These are phyloP conservation scores for Octodon degus DNA, from an alignment of 2,113 vertebrate genomes.

Conservation along the genomic window DNA sequence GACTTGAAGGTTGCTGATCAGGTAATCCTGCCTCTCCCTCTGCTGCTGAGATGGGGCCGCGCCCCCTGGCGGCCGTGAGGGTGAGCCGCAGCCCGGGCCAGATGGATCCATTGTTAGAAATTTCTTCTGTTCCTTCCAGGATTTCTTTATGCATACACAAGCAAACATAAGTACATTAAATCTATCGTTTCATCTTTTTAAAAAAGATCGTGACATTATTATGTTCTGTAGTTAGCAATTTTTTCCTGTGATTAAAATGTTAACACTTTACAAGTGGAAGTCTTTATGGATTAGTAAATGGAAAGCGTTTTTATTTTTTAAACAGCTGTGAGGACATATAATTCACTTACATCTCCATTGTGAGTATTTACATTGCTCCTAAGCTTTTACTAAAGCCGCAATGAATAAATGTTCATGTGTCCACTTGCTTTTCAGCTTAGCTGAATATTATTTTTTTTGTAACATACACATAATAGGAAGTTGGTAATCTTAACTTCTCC, in stretches of 20 bases:
- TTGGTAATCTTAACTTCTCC: background rate
- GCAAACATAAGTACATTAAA: background rate
- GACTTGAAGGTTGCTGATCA: constrained; percentile 88
- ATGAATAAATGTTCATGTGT: background rate
- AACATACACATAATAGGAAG: background rate
- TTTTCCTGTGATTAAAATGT: background rate
- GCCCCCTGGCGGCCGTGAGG: background rate
- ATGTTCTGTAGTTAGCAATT: background rate
- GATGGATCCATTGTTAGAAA: background rate
- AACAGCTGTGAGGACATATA: background rate
- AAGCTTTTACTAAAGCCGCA: background rate
- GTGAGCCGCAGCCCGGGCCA: background rate
- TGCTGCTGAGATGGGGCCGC: background rate
- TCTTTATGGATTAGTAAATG: background rate
- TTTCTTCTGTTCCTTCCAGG: background rate
- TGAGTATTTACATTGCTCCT: background rate
- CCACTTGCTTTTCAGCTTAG: background rate
- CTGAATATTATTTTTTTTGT: background rate
- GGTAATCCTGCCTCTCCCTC: constrained; percentile 77
- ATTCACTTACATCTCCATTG: background rate
- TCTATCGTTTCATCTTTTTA: background rate
- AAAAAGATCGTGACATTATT: background rate
- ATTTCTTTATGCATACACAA: background rate
- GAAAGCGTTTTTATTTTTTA: background rate
- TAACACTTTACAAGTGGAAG: background rate